A percentile compares a stretch with the other conserved stretches of the same genome.
These are phyloP conservation scores for Tachina grossa DNA, from an alignment of 2,888 invertebrate genomes.

Conservation along the genomic window DNA sequence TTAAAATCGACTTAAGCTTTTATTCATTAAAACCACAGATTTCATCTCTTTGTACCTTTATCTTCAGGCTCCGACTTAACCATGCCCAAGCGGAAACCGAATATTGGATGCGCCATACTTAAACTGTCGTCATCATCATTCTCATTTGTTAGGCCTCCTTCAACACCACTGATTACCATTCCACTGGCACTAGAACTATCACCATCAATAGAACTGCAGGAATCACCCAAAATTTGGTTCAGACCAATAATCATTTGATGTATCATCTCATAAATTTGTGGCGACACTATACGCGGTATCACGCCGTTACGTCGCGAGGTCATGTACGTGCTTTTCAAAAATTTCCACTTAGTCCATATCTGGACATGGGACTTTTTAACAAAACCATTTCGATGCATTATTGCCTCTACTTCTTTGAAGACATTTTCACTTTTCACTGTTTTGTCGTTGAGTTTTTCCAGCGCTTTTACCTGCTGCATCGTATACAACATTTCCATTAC, in stretches of 20 bases:
- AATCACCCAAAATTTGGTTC: constrained; percentile 73
- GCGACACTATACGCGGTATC: constrained; percentile 80
- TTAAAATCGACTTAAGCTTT: no score
- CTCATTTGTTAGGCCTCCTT: constrained; percentile 54
- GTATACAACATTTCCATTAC: constrained; percentile 80
- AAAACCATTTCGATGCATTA: constrained; percentile 80
- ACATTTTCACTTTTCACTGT: constrained; percentile 81
- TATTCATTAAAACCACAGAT: neutral
- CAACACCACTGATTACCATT: constrained; percentile 65
- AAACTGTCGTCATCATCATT: constrained; percentile 72
- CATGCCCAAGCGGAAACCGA: constrained; percentile 80
- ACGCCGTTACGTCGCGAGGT: constrained; percentile 80
- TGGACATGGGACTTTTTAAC: constrained; percentile 81
- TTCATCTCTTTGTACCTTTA: constrained; percentile 75
- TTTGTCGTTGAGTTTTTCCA: constrained; percentile 80
- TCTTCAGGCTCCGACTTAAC: constrained; percentile 81
- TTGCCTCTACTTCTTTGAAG: constrained; percentile 79
- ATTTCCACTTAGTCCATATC: constrained; percentile 83
- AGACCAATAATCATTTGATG: constrained; percentile 76
- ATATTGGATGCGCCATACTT: constrained; percentile 80
- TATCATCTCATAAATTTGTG: constrained; percentile 77
- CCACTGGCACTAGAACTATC: constrained; percentile 69
- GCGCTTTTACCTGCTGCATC: constrained; percentile 79
- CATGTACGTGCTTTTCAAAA: constrained; percentile 82
- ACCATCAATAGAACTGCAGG: constrained; percentile 76